Evolutionary conservation across 1,140 invertebrate genomes (phyloP).

Genomic region (Thalassaphorura encarpata): DNA sequence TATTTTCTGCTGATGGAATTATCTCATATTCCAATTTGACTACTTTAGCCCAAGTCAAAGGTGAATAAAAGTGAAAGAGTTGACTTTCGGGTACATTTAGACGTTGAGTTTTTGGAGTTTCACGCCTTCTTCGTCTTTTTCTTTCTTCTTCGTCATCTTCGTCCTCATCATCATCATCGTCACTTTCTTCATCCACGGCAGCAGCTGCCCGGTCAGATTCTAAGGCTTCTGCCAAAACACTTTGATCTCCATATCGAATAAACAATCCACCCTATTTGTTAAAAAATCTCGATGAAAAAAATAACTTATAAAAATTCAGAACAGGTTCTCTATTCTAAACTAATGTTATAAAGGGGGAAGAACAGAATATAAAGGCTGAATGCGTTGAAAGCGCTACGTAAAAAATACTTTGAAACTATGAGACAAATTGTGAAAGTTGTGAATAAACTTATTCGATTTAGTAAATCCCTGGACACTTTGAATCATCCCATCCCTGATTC

Average conservation of each 20-base stretch:
- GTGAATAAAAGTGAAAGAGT: slow-evolving; percentile 31
- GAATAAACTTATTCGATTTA: too few relatives aligned
- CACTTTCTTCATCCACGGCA: slow-evolving; percentile 35
- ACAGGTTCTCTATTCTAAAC: too few relatives aligned
- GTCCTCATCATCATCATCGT: slow-evolving; percentile 34
- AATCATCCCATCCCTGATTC: too few relatives aligned
- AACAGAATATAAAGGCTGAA: too few relatives aligned
- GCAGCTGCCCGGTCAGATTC: slow-evolving; percentile 9
- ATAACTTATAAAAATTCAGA: too few relatives aligned
- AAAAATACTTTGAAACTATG: too few relatives aligned
- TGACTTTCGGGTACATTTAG: slow-evolving; percentile 23
- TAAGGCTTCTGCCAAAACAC: slow-evolving; percentile 30
- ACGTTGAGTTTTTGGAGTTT: not conserved
- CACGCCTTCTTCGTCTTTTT: not conserved
- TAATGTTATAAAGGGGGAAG: too few relatives aligned
- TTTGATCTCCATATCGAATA: slow-evolving; percentile 21
- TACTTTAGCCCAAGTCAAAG: slow-evolving; percentile 19
- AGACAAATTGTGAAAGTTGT: too few relatives aligned
- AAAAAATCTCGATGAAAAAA: too few relatives aligned
- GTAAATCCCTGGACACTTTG: too few relatives aligned
- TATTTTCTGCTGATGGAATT: not conserved
- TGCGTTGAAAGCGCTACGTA: too few relatives aligned
- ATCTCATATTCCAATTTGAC: slow-evolving; percentile 27
- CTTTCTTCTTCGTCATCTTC: not conserved
- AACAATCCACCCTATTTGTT: slow-evolving; percentile 27